Conservation (phyloP, 2,797 vertebrate species). For the Melanotaenia maccullochi region DNA sequence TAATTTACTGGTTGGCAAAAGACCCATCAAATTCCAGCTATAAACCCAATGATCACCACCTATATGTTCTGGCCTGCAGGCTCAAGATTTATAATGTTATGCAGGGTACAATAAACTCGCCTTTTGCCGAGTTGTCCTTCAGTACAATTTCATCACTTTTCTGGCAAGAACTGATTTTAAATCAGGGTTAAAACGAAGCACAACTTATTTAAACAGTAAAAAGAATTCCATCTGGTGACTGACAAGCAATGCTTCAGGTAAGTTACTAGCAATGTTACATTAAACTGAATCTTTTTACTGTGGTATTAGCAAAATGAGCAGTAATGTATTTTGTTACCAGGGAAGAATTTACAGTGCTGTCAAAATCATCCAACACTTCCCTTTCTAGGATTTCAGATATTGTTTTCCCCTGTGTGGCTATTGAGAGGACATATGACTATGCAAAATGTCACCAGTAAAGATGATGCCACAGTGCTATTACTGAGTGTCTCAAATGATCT, state of each 20-base stretch:
- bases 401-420: constrained; percentile 49
- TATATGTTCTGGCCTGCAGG: background rate
- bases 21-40: constrained; percentile 2
- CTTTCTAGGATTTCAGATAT: constrained; percentile 41
- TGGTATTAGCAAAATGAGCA: constrained; percentile 22
- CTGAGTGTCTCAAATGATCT: constrained; percentile 54
- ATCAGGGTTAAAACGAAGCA: constrained; percentile 1
- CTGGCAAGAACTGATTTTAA: background rate
- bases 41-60: constrained; percentile 6
- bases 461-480: constrained; percentile 49
- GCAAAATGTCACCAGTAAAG: constrained; percentile 58
- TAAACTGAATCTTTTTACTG: too few relatives aligned
- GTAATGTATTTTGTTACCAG: constrained; percentile 33
- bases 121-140: background rate
- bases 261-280: too few relatives aligned
- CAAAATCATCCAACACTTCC: constrained; percentile 13
- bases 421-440: constrained; percentile 63
- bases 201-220: background rate
- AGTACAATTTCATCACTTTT: background rate
- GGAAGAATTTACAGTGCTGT: constrained; percentile 21
- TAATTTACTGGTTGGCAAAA: constrained; percentile 12
- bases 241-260: constrained; percentile 15
- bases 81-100: background rate
- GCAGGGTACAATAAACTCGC: background rate
- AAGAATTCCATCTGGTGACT: constrained; percentile 2